Evolutionary conservation across 2,797 vertebrate genomes (phyloP), one percentile per base, ranked within the genome.

Genomic region (Aeoliscus strigatus): DNA sequence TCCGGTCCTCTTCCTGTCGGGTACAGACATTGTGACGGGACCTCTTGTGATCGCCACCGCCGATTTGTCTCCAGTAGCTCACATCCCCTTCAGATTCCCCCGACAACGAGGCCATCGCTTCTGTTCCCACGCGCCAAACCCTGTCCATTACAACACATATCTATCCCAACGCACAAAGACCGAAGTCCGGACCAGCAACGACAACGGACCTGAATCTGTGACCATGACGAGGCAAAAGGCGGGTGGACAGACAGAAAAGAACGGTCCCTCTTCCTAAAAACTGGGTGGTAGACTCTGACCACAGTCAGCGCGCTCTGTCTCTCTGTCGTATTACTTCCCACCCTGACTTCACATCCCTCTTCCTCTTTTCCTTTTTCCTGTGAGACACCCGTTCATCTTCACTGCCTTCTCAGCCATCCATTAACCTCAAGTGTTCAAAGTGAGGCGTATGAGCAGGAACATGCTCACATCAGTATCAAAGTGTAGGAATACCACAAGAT

Each of bases 401-500:
- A 57, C 59, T 70, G 56, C 70, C 60, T 60, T 42, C 51, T 53
- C 50, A 16, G 15, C 32, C 46, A 29, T 48, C 47, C 8, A 27
- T 56, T 67, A 28, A 49, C 66, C 60, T 71, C 45, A 8, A 3
- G 10, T 26, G 10, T 18, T 13, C 42, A 5, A 35, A 27, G 12
- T 29, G 28, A 23, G 15, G 24, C 53, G 49, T 37, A 9, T 27
- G 16, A 39, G 29, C 28, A 58, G 56, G 66, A 66, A 60, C 42
- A 43, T 38, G 40, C 47, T 56, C 57, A 28, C 47, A 60, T 65
- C 58, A 44, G 39, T 39, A 53, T 69, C 53, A 59, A 32, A 57
- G 44, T 25, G n/a, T 71, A 50, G 40, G 55, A 41, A 60, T 55
- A 57, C 76, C 70, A 77, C 51, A 57, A 56, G 58, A 59, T 44